Percentiles rank a stretch among this genome's conserved stretches.
Evolutionary conservation across 2,888 invertebrate genomes (phyloP).

Genomic region (Strigamia transsilvanica): DNA sequence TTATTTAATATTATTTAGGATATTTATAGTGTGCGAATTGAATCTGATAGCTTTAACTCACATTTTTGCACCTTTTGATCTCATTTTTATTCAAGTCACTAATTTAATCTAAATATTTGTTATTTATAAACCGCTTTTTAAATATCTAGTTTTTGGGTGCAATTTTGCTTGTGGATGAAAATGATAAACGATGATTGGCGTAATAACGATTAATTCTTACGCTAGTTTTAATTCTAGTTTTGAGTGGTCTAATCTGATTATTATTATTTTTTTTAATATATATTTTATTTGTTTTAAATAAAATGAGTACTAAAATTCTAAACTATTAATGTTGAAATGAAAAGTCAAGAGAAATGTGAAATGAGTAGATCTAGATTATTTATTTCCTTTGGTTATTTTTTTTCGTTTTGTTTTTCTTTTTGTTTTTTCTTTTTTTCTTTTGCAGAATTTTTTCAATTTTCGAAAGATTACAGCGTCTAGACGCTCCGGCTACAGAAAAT

Average conservation of each 20-base stretch:
- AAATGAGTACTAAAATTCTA: too few relatives aligned
- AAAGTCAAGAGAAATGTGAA: slow-evolving; percentile 17
- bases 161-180: too few relatives aligned
- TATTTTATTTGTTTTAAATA: too few relatives aligned
- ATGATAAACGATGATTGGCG: too few relatives aligned
- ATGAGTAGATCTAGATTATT: neutral
- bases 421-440: slow-evolving; percentile 5
- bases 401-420: slow-evolving; percentile 3
- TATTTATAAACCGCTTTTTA: too few relatives aligned
- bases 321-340: too few relatives aligned
- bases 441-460: slow-evolving; percentile 10
- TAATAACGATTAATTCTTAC: too few relatives aligned
- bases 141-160: too few relatives aligned
- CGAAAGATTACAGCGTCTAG: slow-evolving; percentile 7
- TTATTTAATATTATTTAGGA: neutral
- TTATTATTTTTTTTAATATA: too few relatives aligned
- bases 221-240: too few relatives aligned
- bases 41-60: neutral
- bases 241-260: too few relatives aligned
- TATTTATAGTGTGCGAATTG: neutral
- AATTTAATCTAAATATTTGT: neutral
- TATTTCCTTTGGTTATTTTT: neutral
- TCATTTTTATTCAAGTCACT: neutral
- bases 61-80: neutral
- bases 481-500: neutral